Conservation (phyloP, 2,797 vertebrate genomes). For the Kryptopterus vitreolus region DNA sequence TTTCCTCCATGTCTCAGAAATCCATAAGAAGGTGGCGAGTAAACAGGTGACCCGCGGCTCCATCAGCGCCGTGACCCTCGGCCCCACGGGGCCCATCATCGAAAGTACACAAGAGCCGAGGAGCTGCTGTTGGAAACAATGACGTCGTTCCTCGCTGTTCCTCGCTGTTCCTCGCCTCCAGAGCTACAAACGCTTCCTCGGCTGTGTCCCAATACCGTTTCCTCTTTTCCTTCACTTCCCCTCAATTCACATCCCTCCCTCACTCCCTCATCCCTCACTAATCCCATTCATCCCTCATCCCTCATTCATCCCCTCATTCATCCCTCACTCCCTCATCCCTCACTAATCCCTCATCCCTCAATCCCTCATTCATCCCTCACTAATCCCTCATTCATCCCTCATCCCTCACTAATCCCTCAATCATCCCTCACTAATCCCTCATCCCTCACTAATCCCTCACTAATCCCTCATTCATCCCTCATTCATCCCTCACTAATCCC, state of each 20-base stretch:
- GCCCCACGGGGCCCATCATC: slow-evolving; percentile 36
- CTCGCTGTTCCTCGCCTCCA: not conserved
- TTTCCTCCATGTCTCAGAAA: slow-evolving; percentile 57
- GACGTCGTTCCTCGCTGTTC: slow-evolving; percentile 22
- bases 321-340: no score
- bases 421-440: no score
- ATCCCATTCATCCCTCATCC: no score
- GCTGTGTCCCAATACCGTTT: not conserved
- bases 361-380: no score
- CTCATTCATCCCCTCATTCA: no score
- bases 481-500: no score
- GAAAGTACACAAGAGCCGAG: slow-evolving; percentile 56
- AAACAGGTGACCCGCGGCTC: slow-evolving; percentile 76
- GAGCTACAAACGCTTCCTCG: not conserved
- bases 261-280: no score
- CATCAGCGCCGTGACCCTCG: slow-evolving; percentile 73
- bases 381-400: no score
- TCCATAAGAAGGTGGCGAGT: slow-evolving; percentile 75
- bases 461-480: no score
- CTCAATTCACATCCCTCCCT: not conserved
- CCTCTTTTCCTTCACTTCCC: slow-evolving; percentile 1
- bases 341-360: no score
- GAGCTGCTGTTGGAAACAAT: slow-evolving; percentile 68
- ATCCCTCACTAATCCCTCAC: no score
- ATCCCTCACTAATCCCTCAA: no score